Evolutionary conservation across 64 coral and sea anemone species (phyloP).

Genomic region (Anthopleura sola): DNA sequence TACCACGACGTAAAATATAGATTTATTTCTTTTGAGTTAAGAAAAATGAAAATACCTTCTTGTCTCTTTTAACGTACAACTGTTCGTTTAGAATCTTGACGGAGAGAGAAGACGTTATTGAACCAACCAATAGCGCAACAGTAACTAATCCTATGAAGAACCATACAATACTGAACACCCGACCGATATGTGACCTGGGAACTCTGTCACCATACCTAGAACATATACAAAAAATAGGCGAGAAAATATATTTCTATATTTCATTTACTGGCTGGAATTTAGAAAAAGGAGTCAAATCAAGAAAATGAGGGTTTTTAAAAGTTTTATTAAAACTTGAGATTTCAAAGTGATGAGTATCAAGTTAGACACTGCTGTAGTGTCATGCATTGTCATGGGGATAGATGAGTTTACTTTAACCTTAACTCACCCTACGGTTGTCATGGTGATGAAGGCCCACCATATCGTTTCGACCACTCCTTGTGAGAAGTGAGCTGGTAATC

Average conservation of each 20-base stretch:
- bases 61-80: constrained; percentile 19
- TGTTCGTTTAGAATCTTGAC: constrained; percentile 40
- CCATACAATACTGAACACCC: constrained; percentile 41
- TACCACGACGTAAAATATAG: no score
- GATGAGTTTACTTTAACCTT: background rate
- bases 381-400: background rate
- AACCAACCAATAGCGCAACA: constrained; percentile 37
- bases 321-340: no score
- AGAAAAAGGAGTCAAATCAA: no score
- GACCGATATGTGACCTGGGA: constrained; percentile 15
- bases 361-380: background rate
- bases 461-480: background rate
- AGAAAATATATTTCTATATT: no score
- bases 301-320: no score
- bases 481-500: background rate
- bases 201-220: constrained; percentile 49
- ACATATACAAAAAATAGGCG: background rate
- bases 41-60: constrained; percentile 22
- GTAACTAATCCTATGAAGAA: constrained; percentile 44
- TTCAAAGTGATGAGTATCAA: no score
- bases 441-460: constrained; percentile 53
- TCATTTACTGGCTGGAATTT: background rate
- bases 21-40: no score
- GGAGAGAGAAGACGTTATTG: constrained; percentile 54
- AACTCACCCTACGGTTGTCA: constrained; percentile 62